Evolutionary conservation across 1,140 invertebrate species (phyloP), one percentile per base, ranked within the genome.

Genomic region (Drosophila sucinea): DNA sequence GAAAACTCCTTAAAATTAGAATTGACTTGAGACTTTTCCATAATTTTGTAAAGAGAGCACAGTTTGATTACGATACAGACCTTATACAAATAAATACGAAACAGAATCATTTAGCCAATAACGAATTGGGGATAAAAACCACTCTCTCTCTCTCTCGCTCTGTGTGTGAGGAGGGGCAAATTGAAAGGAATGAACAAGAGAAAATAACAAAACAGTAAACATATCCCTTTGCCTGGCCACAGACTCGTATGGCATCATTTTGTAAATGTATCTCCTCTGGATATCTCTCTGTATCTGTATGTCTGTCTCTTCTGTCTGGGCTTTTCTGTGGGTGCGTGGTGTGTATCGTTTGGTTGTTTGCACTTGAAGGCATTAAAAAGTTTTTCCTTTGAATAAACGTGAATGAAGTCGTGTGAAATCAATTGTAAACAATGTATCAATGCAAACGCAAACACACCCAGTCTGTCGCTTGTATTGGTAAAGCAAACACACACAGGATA

Each of bases 371-470:
- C 84, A 83, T 84, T 87, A 78, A 89, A 89, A 89, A 84, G 73
- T 81, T 89, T 87, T 73, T 79, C 68, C 65, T 78, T 77, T 78
- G 77, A 78, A 87, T 84, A 72, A 89, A 84, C 64, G 78, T 78
- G 77, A 80, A 81, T 68, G 74, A 89, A 89, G 77, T 84, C 85
- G 81, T 80, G 77, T 81, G 84, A 84, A 84, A 81, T 89, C 77
- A 84, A 84, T 89, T 81, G 80, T 77, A 84, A 89, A 84, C 80
- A 89, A 77, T 65, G 77, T 75, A 89, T 84, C 84, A 89, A 87
- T 87, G 73, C 84, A 67, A 81, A 72, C 60, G 54, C 72, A 86
- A 73, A 77, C 64, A 79, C 40, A 60, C 40, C 40, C 57, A 3
- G 47, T 47, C 40, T 38, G 25, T 29, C 27, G 10, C 60, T 41